phyloP scores from a whole-genome alignment of 2,888 invertebrate species.

The Stratiomys singularior region DNA sequence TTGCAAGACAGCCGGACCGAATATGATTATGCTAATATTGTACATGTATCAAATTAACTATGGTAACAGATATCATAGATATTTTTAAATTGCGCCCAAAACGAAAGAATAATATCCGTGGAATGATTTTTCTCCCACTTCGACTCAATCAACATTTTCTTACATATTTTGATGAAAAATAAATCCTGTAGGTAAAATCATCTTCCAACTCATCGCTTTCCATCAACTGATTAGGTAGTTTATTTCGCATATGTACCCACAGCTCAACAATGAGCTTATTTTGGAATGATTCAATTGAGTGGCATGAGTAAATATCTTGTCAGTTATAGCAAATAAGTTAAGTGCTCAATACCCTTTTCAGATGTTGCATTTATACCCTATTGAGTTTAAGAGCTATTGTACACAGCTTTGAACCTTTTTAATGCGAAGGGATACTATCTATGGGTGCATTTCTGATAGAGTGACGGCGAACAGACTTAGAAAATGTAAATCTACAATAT shows the following conservation, averaged over 20 bases:
- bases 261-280: constrained; percentile 5
- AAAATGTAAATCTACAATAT: too few species aligned
- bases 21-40: background rate
- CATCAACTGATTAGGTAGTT: too few species aligned
- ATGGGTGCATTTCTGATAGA: background rate
- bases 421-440: constrained; percentile 12
- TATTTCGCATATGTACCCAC: background rate
- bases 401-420: constrained; percentile 24
- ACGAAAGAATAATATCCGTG: too few species aligned
- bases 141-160: too few species aligned
- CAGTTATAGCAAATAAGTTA: constrained; percentile 7
- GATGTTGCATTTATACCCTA: constrained; percentile 31
- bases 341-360: constrained; percentile 25
- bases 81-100: too few species aligned
- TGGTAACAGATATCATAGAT: background rate
- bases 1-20: background rate
- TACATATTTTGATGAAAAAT: too few species aligned
- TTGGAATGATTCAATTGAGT: constrained; percentile 28
- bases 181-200: background rate
- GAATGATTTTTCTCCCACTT: too few species aligned
- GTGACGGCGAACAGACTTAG: background rate
- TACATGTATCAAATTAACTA: background rate
- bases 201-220: too few species aligned
- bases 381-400: constrained; percentile 32
- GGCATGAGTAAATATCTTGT: constrained; percentile 20